phyloP scores from a whole-genome alignment of 2,797 vertebrate species.

The Enteromius mattozi region DNA sequence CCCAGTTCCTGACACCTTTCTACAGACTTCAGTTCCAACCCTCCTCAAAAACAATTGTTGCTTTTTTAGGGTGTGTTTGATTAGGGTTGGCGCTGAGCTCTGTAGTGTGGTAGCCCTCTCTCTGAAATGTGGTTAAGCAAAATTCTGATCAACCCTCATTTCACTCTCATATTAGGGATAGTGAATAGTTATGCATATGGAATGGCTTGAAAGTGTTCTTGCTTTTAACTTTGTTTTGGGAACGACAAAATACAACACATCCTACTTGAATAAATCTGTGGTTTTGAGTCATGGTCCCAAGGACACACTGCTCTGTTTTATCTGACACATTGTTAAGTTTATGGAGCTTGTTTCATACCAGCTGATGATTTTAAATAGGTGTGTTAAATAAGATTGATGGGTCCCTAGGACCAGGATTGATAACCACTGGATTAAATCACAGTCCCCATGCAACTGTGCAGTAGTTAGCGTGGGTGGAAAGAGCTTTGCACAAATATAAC shows the following conservation, averaged over 20 bases:
- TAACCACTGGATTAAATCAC: slow-evolving; percentile 12
- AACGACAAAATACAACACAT: background rate
- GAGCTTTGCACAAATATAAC: slow-evolving; percentile 46
- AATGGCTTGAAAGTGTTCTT: background rate
- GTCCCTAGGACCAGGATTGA: background rate
- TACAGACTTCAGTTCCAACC: background rate
- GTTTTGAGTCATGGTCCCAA: background rate
- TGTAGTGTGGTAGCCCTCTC: no score
- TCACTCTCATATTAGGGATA: background rate
- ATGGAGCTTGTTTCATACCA: background rate
- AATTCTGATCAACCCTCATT: background rate
- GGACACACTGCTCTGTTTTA: background rate
- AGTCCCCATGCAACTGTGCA: background rate
- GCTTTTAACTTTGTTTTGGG: slow-evolving; percentile 2
- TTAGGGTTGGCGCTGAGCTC: background rate
- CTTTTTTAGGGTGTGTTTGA: background rate
- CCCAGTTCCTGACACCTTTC: no score
- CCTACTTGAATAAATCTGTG: background rate
- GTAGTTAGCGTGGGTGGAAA: slow-evolving; percentile 32
- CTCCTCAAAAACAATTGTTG: background rate
- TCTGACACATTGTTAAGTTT: background rate
- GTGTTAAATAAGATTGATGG: background rate
- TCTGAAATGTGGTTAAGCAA: background rate
- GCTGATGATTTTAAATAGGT: background rate
- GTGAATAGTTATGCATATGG: background rate